These are phyloP conservation scores for Papilio gigon DNA, from an alignment of 2,888 invertebrate species.

Conservation along the genomic window DNA sequence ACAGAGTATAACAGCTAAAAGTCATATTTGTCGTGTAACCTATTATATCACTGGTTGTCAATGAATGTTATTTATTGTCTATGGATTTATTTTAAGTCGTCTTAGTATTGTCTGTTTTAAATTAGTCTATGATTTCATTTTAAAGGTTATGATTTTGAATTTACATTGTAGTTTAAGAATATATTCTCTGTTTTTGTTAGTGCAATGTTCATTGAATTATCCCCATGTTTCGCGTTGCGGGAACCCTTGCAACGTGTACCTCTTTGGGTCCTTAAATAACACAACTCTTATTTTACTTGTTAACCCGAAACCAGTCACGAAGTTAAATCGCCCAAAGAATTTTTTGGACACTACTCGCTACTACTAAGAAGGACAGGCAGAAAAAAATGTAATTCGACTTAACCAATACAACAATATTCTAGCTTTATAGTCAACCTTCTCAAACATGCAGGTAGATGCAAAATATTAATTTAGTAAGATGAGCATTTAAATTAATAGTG, in stretches of 20 bases:
- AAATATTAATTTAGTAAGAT: conserved; percentile 24
- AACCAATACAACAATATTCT: conserved; percentile 35
- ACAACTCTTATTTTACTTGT: conserved; percentile 36
- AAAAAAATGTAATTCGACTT: conserved; percentile 32
- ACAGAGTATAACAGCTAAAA: background rate
- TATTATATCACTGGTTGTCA: too few species aligned
- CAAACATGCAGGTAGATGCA: conserved; percentile 11
- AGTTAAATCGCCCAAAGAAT: conserved; percentile 36
- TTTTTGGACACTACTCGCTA: conserved; percentile 36
- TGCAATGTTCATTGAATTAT: background rate
- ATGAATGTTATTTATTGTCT: too few species aligned
- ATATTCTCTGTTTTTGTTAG: background rate
- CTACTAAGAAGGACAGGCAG: conserved; percentile 38
- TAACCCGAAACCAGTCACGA: conserved; percentile 38
- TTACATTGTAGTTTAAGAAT: too few species aligned
- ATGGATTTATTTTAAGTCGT: too few species aligned
- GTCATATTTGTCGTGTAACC: too few species aligned
- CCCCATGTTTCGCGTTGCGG: background rate
- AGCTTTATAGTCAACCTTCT: conserved; percentile 28
- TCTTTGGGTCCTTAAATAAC: conserved; percentile 31
- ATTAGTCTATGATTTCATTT: too few species aligned
- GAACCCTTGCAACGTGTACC: background rate
- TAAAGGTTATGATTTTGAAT: too few species aligned
- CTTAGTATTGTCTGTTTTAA: too few species aligned
- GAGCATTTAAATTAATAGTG: conserved; percentile 3